phyloP scores from a whole-genome alignment of 2,888 invertebrate species.

The Mantis religiosa region DNA sequence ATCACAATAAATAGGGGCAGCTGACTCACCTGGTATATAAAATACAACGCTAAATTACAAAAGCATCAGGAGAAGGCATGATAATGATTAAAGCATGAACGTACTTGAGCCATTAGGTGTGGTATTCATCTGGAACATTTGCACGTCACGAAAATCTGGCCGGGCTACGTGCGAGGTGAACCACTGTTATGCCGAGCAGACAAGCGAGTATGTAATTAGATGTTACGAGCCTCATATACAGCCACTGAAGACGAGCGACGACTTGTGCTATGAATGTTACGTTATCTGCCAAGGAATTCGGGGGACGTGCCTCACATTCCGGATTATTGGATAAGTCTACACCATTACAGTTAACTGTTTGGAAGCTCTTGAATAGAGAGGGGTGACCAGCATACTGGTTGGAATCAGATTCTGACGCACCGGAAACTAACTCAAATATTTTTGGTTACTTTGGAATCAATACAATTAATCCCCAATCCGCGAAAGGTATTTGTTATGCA shows the following conservation, averaged over 20 bases:
- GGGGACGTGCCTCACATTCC: slow-evolving; percentile 28
- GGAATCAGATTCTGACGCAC: no score
- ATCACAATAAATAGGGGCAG: no score
- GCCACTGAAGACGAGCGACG: not conserved
- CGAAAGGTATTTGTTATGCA: no score
- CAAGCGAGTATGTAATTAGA: not conserved
- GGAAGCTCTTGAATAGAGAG: slow-evolving; percentile 4
- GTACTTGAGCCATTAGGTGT: not conserved
- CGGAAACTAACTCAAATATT: no score
- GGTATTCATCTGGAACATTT: not conserved
- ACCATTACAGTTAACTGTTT: slow-evolving; percentile 29
- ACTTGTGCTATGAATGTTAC: not conserved
- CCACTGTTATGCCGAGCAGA: not conserved
- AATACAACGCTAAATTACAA: no score
- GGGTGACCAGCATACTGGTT: not conserved
- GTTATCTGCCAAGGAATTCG: slow-evolving; percentile 26
- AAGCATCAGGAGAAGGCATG: not conserved
- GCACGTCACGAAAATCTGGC: not conserved
- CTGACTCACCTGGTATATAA: no score
- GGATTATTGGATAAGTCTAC: slow-evolving; percentile 28
- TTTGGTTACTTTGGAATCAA: no score
- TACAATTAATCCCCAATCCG: no score
- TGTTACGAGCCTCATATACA: not conserved
- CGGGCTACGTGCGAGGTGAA: not conserved
- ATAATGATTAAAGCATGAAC: not conserved